Base-by-base conservation (phyloP, 2,113 vertebrate species). In the Urocitellus parryii region DNA sequence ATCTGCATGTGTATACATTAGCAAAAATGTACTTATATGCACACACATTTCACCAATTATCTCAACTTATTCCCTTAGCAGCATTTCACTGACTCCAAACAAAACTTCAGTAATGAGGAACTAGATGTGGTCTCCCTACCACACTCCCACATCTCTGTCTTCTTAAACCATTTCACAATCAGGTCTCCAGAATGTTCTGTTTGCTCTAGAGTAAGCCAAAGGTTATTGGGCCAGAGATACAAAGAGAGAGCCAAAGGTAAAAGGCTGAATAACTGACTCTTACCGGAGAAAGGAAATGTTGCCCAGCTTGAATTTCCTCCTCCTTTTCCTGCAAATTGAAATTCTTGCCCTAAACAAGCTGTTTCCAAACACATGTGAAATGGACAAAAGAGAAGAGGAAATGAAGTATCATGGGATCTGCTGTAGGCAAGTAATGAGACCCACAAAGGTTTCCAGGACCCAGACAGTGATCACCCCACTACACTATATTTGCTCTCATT, bases 211-310 rank as follows among this genome's bases (percentile, higher is more conserved):
- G 22, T 25, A 73, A 74, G 48, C 32, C 74, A 79, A 48, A 20
- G 18, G n/a, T 86, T 74, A 45, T 6, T 58, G 29, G 39, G 1
- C 70, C 82, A 61, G 27, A 37, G 27, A 86, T 34, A 93, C 3
- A 86, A 4, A 13, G 3, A 63, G 39, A 25, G 32, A 17, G 58
- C 24, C 42, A 80, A 96, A 92, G 51, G 85, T 79, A 80, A 61
- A 77, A 73, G n/a, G 45, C 68, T 81, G 2, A 88, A 76, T 27
- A 74, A 86, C 39, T 56, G 45, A 85, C 37, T 82, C 73, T 95
- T 93, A 56, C 11, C 63, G 93, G 37, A 96, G n/a, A 93, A 95
- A 94, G n/a, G 72, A 97, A 96, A 87, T 76, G 34, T 53, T 51
- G 8, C 73, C 61, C 82, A 51, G 76, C 61, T 96, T 93, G 84